Evolutionary conservation across 2,888 invertebrate species (phyloP), one percentile per base, ranked within the genome.

Genomic region (Folsomia candida): DNA sequence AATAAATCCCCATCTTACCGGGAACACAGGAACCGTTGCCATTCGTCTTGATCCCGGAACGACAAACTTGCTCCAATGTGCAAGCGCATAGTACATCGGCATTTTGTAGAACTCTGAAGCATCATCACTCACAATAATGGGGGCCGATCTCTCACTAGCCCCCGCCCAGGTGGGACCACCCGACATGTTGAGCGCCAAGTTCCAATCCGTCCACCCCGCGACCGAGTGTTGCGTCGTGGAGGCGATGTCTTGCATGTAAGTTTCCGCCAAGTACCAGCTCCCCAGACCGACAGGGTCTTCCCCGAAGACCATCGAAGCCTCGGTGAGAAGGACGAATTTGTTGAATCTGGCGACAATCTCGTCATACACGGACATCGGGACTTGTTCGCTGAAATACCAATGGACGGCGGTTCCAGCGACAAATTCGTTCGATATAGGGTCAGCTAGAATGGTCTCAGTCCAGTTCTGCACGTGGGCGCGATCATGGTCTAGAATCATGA

Each of bases 361-460:
- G n/a, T n/a, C n/a, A n/a, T n/a, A n/a, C n/a, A n/a, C n/a, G n/a
- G n/a, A n/a, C n/a, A n/a, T n/a, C n/a, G n/a, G n/a, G n/a, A n/a
- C n/a, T n/a, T n/a, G n/a, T n/a, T n/a, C n/a, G n/a, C n/a, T n/a
- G n/a, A n/a, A n/a, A n/a, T n/a, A n/a, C n/a, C n/a, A 95, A 83
- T 96, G 95, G 2, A 93, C 84, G 0, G 89, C 91, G 57, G 92
- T 86, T 0, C 93, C 62, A 81, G 81, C 81, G 0, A 86, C 76
- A 64, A 80, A 78, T 59, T 74, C 60, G 18, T 75, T 73, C 14
- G 80, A 79, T 6, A 59, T 71, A 0, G 67, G 51, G 67, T 80
- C 78, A 4, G 69, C 68, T 58, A 78, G 72, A 1, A 81, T 78
- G 6, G 70, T 69, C 22, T 81, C 75, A 18, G 76, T 78, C 80